phyloP scores from a whole-genome alignment of 1,140 invertebrate genomes.

The Heliconius melpomene region DNA sequence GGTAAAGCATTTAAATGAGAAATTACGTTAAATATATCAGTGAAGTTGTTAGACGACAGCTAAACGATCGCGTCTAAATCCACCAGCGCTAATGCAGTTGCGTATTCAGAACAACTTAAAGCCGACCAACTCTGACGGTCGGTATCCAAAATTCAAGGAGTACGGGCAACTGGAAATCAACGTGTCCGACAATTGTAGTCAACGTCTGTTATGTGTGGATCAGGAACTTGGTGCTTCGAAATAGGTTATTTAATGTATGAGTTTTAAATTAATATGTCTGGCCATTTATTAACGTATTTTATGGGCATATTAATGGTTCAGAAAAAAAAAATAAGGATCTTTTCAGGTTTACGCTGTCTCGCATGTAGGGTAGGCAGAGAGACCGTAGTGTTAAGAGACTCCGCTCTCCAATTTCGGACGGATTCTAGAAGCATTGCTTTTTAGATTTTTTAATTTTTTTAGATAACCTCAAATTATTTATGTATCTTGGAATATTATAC shows the following conservation, averaged over 20 bases:
- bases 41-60: slow-evolving; percentile 20
- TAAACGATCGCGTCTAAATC: slow-evolving; percentile 35
- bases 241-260: slow-evolving; percentile 41
- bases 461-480: too few species aligned
- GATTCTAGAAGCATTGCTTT: too few species aligned
- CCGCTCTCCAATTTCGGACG: too few species aligned
- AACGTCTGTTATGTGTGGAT: slow-evolving; percentile 37
- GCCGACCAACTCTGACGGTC: slow-evolving; percentile 58
- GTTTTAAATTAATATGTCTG: background rate
- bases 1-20: background rate
- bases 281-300: too few species aligned
- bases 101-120: slow-evolving; percentile 56
- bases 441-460: too few species aligned
- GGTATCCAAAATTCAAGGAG: slow-evolving; percentile 68
- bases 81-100: slow-evolving; percentile 51
- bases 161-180: slow-evolving; percentile 59
- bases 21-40: slow-evolving; percentile 3
- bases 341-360: too few species aligned
- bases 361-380: too few species aligned
- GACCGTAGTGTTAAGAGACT: too few species aligned
- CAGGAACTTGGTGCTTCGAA: slow-evolving; percentile 40
- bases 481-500: too few species aligned
- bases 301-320: too few species aligned
- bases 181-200: slow-evolving; percentile 49
- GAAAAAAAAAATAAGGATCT: too few species aligned